Evolutionary conservation across 2,888 invertebrate species (phyloP), one percentile per base, ranked within the genome.

Genomic region (Rhagium mordax): DNA sequence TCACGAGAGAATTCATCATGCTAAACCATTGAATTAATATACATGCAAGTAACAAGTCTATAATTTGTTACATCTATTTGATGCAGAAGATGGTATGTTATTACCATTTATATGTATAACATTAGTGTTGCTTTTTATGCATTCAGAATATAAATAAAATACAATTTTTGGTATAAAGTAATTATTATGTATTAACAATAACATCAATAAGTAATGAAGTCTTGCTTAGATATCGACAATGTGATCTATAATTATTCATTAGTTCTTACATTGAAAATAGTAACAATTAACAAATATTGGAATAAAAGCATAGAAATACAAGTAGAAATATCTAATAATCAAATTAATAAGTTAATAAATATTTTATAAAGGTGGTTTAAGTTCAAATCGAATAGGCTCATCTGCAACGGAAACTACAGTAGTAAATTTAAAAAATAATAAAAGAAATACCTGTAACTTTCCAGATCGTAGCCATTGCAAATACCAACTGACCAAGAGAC

Each of bases 131-230:
- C 24, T 24, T 24, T 24, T 24, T 24, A 24, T 3, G 15, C 48
- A 8, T 48, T 3, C 8, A 18, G 16, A 5, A 51, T 20, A 18
- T 27, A 29, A 29, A 29, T n/a, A 57, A 57, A 57, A 57, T 13
- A 2, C 27, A 24, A 57, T 16, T 0, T 7, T 59, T 20, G 59
- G 5, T 59, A 59, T 33, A 59, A 41, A 41, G n/a, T 41, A 59
- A 59, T 59, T 59, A 59, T 59, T 61, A 61, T 69, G 49, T 71
- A 57, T 65, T 51, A 71, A 71, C 70, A 65, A 71, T 71, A 71
- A 71, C 70, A 71, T 71, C 70, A 71, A 71, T 69, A 61, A 60
- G 60, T 69, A 64, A 64, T 64, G 51, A 51, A 64, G 49, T 64
- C 64, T 49, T 24, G 51, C 49, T 64, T 64, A 62, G 20, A 64